Evolutionary conservation across 64 coral and sea anemone genomes (phyloP).

Genomic region (Acropora tenuis): DNA sequence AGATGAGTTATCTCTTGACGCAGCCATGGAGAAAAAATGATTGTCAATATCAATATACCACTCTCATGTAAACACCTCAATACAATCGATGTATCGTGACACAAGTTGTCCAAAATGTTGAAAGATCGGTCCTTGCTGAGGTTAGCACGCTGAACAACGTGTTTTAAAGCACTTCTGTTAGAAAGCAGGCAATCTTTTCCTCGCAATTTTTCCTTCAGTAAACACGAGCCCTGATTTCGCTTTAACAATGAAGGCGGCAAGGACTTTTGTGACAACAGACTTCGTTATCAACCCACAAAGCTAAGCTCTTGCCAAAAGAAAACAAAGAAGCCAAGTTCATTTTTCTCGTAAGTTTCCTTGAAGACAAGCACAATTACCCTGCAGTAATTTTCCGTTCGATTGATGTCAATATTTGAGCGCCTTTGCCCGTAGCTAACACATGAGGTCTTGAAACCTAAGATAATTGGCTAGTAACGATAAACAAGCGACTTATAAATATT

Average conservation of each 20-base stretch:
- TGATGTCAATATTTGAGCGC: conserved; percentile 1
- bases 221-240: conserved; percentile 9
- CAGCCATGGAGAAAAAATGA: conserved; percentile 13
- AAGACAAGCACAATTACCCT: not conserved
- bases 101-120: not conserved
- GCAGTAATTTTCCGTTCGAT: conserved; percentile 19
- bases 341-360: not conserved
- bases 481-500: conserved; percentile 46
- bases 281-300: not conserved
- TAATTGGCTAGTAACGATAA: conserved; percentile 9
- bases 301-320: not conserved
- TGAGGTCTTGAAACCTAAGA: not conserved
- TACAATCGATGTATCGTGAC: not conserved
- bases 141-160: not conserved
- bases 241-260: no score
- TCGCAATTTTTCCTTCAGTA: not conserved
- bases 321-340: not conserved
- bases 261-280: not conserved
- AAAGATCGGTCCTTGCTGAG: not conserved
- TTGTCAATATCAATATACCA: not conserved
- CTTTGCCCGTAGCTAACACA: conserved; percentile 39
- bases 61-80: not conserved
- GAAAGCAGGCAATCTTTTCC: not conserved
- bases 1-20: not conserved
- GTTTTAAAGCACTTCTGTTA: not conserved